Percentiles rank a stretch among this genome's conserved stretches.
phyloP scores from a whole-genome alignment of 2,113 vertebrate species.

The Gopherus evgoodei region DNA sequence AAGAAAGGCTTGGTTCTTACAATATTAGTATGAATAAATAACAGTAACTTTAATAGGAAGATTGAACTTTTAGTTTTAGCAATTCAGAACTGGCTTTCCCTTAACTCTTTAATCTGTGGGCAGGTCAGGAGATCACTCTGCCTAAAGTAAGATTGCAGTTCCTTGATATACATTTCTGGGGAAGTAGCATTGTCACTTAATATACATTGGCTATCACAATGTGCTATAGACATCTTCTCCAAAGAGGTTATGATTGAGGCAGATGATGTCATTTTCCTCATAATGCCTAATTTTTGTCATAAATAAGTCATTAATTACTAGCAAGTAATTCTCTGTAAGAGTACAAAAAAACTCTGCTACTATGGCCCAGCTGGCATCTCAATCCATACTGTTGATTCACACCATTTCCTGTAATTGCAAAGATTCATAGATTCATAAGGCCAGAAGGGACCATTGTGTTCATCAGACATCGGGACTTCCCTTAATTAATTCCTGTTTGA shows the following conservation, averaged over 20 bases:
- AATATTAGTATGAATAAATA: neutral
- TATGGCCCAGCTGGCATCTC: neutral
- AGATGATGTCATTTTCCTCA: neutral
- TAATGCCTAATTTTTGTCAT: neutral
- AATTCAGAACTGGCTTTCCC: neutral
- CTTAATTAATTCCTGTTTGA: neutral
- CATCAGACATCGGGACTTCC: neutral
- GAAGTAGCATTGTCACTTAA: neutral
- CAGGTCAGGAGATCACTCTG: neutral
- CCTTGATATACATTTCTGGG: neutral
- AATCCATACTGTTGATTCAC: neutral
- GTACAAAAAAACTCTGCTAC: neutral
- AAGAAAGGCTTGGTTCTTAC: neutral
- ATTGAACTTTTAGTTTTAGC: no score
- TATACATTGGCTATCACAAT: neutral
- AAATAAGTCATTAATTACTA: neutral
- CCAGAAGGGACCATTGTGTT: neutral
- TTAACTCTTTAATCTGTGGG: neutral
- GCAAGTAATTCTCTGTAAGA: neutral
- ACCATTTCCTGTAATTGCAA: neutral
- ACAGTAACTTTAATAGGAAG: no score
- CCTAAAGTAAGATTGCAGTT: neutral
- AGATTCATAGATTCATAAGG: neutral
- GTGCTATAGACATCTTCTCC: neutral
- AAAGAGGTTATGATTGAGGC: neutral